Evolutionary conservation across 2,113 vertebrate species (phyloP).

Genomic region (Nycticorax nycticorax): DNA sequence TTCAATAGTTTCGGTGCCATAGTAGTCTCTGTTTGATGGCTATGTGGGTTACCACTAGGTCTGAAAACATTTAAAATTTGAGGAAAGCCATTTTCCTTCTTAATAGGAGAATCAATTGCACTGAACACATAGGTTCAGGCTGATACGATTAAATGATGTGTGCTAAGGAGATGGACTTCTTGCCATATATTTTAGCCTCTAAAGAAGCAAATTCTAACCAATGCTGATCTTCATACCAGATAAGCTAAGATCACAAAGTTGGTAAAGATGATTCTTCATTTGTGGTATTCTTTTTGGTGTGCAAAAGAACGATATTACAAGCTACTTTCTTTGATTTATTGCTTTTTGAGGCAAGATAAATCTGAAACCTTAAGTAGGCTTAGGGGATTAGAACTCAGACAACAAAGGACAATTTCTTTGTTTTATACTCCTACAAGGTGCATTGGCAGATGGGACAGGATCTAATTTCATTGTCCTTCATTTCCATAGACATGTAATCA

Average conservation of each 20-base stretch:
- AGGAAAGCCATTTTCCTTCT: constrained; percentile 17
- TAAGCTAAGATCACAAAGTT: neutral
- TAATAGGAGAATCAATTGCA: neutral
- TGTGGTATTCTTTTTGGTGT: neutral
- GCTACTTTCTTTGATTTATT: neutral
- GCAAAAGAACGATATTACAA: neutral
- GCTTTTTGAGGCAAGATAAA: neutral
- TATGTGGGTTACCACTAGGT: neutral
- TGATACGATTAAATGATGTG: neutral
- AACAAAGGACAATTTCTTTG: neutral
- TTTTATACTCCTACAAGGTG: neutral
- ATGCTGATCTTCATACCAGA: neutral
- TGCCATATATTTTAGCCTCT: neutral
- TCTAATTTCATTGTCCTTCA: neutral
- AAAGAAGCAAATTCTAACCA: neutral
- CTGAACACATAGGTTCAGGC: neutral
- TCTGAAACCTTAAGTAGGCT: neutral
- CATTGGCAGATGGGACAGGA: neutral
- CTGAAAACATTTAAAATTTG: neutral
- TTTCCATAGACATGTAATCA: neutral
- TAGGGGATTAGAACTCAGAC: neutral
- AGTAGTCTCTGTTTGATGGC: neutral
- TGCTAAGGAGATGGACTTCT: neutral
- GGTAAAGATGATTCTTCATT: neutral
- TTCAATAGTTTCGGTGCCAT: neutral